Evolutionary conservation across 2,797 vertebrate species (phyloP).

Genomic region (Podargus strigoides): DNA sequence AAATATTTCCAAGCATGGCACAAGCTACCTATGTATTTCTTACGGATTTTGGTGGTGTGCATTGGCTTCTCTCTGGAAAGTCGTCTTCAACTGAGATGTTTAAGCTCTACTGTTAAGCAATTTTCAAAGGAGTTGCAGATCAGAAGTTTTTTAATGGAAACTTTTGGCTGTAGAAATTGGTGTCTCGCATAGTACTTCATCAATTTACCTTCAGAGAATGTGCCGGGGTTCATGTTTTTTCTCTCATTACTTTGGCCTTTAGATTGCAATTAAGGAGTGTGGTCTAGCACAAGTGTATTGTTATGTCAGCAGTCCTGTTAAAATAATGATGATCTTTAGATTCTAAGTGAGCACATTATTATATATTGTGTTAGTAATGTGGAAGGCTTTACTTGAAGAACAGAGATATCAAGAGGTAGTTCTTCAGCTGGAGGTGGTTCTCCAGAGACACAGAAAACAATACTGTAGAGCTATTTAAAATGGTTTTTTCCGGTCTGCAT

Average conservation of each 20-base stretch:
- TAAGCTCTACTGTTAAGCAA: neutral
- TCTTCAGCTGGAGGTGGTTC: neutral
- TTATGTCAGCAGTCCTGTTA: neutral
- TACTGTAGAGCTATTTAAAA: neutral
- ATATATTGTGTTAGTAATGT: neutral
- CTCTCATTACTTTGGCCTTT: neutral
- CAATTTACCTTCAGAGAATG: neutral
- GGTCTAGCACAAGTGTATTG: neutral
- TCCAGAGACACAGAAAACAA: neutral
- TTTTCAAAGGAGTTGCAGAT: neutral
- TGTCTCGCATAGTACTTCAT: neutral
- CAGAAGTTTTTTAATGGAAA: neutral
- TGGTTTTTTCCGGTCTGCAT: neutral
- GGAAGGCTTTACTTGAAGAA: neutral
- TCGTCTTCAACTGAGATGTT: neutral
- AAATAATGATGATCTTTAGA: neutral
- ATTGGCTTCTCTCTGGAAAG: neutral
- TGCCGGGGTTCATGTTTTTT: fast-evolving
- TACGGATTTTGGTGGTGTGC: neutral
- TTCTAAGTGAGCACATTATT: neutral
- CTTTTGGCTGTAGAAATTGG: neutral
- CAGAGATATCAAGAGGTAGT: neutral
- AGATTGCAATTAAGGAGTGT: neutral
- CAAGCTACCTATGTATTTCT: neutral
- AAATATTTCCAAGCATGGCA: neutral